These are phyloP conservation scores for Phorcus lineatus DNA, from an alignment of 2,888 invertebrate genomes.

Conservation along the genomic window DNA sequence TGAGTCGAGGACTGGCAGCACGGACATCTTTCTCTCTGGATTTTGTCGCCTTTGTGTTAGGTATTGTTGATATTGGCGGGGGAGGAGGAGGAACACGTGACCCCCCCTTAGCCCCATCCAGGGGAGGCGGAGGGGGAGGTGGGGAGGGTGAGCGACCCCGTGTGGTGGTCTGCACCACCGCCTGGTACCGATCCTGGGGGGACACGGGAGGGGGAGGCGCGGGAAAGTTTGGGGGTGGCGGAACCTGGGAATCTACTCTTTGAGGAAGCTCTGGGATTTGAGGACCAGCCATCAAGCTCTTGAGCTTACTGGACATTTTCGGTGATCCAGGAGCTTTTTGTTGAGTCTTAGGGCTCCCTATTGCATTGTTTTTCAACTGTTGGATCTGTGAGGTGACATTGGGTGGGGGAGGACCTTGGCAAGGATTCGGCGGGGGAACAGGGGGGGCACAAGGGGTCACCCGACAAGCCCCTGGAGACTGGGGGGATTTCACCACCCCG, in stretches of 20 bases:
- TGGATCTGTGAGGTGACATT: constrained; percentile 1
- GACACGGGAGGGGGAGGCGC: constrained; percentile 50
- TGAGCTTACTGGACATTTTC: background rate
- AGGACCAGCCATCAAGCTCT: constrained; percentile 18
- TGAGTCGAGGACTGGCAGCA: background rate
- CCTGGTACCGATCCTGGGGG: constrained; percentile 45
- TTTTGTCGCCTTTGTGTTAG: background rate
- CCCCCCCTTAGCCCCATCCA: background rate
- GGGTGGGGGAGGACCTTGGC: background rate
- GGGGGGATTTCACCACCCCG: background rate
- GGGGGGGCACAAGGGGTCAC: background rate
- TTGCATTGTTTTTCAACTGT: constrained; percentile 17
- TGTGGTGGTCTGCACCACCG: constrained; percentile 33
- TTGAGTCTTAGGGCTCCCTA: background rate
- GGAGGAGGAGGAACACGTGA: constrained; percentile 26
- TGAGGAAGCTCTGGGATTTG: constrained; percentile 19
- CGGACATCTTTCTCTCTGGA: background rate
- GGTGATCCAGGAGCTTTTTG: background rate
- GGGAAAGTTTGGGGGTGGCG: constrained; percentile 48
- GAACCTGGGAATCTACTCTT: constrained; percentile 25
- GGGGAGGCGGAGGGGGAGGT: constrained; percentile 59
- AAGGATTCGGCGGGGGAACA: background rate
- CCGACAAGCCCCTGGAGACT: background rate
- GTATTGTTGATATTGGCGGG: constrained; percentile 46
- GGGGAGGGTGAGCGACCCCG: constrained; percentile 50